Percentiles rank a stretch among this genome's conserved stretches.
Evolutionary conservation across 2,113 vertebrate species (phyloP).

Genomic region (Bos javanicus): DNA sequence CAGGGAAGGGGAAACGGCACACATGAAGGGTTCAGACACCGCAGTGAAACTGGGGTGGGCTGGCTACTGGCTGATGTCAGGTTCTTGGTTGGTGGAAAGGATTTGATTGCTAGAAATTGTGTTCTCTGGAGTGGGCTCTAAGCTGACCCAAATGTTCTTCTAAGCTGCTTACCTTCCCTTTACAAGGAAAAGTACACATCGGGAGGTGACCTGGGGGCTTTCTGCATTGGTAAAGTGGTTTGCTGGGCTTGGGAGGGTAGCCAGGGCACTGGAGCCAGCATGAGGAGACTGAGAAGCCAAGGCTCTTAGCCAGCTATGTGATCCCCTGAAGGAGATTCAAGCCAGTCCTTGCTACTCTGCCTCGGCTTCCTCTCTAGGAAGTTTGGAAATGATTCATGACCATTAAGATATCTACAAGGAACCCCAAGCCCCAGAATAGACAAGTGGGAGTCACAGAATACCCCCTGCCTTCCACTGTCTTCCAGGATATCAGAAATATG

Average conservation of each 20-base stretch:
- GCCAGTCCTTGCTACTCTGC: background rate
- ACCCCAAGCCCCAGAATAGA: background rate
- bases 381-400: background rate
- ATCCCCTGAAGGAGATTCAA: background rate
- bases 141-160: background rate
- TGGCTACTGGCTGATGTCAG: background rate
- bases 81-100: background rate
- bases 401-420: conserved; percentile 2
- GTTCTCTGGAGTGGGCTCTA: background rate
- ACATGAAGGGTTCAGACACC: background rate
- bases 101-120: background rate
- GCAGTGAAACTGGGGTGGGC: too few relatives aligned
- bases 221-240: background rate
- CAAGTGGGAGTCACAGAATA: background rate
- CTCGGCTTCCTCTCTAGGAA: background rate
- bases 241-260: background rate
- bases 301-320: background rate
- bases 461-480: background rate
- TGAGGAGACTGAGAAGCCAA: background rate
- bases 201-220: background rate
- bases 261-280: background rate
- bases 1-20: fast-evolving
- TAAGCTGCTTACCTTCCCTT: background rate
- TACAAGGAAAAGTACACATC: background rate
- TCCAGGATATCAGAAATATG: background rate